These are phyloP conservation scores for Cistogaster globosa DNA, from an alignment of 2,888 invertebrate species.

Conservation along the genomic window DNA sequence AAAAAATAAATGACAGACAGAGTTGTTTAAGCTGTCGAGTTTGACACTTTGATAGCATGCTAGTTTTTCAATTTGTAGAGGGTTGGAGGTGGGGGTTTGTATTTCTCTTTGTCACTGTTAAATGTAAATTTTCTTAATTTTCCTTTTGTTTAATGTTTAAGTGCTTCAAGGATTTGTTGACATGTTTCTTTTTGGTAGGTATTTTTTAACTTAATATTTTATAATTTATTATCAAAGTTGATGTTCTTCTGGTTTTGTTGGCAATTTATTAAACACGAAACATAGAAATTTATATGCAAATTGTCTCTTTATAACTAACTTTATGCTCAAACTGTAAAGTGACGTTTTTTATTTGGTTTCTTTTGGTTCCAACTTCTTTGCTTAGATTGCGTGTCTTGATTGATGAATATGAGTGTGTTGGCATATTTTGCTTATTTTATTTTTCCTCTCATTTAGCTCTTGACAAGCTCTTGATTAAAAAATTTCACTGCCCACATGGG, in stretches of 20 bases:
- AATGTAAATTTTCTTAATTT: constrained; percentile 45
- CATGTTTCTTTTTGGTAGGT: constrained; percentile 52
- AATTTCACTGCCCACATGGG: constrained; percentile 83
- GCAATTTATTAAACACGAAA: background rate
- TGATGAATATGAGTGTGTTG: constrained; percentile 77
- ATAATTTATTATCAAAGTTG: constrained; percentile 58
- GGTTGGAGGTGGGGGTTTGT: constrained; percentile 25
- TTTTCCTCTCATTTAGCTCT: constrained; percentile 73
- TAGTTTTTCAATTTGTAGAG: constrained; percentile 22
- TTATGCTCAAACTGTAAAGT: constrained; percentile 45
- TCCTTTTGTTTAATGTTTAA: constrained; percentile 27
- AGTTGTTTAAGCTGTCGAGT: constrained; percentile 72
- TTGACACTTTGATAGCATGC: constrained; percentile 58
- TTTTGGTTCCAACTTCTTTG: constrained; percentile 34
- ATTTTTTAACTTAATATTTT: constrained; percentile 7
- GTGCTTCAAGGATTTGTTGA: constrained; percentile 66
- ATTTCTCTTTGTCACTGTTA: constrained; percentile 13
- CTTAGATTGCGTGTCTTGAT: constrained; percentile 75
- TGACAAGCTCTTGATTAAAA: constrained; percentile 83
- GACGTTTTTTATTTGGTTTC: constrained; percentile 52
- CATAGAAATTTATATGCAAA: constrained; percentile 69
- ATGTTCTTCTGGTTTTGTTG: background rate
- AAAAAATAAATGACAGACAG: constrained; percentile 59
- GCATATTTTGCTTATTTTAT: constrained; percentile 48
- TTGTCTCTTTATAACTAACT: constrained; percentile 66